A percentile compares a stretch with the other conserved stretches of the same genome.
phyloP scores from a whole-genome alignment of 2,797 vertebrate genomes.

The Silurus aristotelis region DNA sequence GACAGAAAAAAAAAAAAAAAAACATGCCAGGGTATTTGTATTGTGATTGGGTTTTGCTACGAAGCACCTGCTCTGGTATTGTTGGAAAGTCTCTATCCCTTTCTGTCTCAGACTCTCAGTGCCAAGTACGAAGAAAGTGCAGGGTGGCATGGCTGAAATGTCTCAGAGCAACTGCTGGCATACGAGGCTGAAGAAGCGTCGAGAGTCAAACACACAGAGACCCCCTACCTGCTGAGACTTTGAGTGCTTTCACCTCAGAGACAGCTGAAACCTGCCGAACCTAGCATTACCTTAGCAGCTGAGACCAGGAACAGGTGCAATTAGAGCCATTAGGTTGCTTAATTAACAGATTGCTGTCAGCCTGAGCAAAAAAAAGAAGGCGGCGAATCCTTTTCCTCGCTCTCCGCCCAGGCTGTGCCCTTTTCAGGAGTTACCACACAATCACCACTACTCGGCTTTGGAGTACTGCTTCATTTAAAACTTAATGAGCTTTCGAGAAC shows the following conservation, averaged over 20 bases:
- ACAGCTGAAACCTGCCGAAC: conserved; percentile 66
- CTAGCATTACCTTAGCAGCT: conserved; percentile 80
- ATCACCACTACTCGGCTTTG: not conserved
- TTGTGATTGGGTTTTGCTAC: conserved; percentile 50
- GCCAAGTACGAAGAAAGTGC: conserved; percentile 53
- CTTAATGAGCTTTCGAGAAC: conserved; percentile 19
- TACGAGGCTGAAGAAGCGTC: conserved; percentile 45
- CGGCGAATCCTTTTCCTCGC: not conserved
- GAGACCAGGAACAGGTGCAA: conserved; percentile 76
- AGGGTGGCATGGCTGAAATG: conserved; percentile 39
- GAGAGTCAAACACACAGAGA: conserved; percentile 47
- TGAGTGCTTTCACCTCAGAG: conserved; percentile 56
- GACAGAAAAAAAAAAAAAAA: not conserved
- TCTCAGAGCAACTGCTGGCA: conserved; percentile 61
- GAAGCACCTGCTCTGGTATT: conserved; percentile 60
- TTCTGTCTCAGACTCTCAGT: not conserved
- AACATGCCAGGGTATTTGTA: conserved; percentile 48
- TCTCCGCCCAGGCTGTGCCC: conserved; percentile 32
- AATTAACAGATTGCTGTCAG: conserved; percentile 81
- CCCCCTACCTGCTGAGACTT: conserved; percentile 46
- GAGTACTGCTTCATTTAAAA: conserved; percentile 13
- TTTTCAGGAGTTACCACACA: conserved; percentile 36
- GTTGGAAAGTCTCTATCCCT: not conserved
- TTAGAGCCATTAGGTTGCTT: conserved; percentile 74
- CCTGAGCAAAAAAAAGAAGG: conserved; percentile 59